These are phyloP conservation scores for Epistrophe grossulariae DNA, from an alignment of 2,888 invertebrate genomes.

Conservation along the genomic window DNA sequence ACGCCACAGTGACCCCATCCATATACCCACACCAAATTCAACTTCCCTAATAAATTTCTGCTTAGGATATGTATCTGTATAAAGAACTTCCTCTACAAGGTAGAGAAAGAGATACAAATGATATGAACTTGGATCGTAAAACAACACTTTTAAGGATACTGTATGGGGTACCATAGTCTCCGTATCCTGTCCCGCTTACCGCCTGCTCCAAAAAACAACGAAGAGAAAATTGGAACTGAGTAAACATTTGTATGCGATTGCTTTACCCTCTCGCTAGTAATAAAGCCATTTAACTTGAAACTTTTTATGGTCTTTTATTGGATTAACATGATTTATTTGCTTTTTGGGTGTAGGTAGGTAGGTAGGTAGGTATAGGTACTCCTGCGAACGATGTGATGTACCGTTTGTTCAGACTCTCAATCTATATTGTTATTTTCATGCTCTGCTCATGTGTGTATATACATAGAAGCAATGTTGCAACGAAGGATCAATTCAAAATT, in stretches of 20 bases:
- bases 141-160: constrained; percentile 51
- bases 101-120: constrained; percentile 2
- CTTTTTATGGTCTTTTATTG: constrained; percentile 74
- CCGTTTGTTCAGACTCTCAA: not conserved
- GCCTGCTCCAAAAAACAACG: not conserved
- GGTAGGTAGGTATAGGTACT: not conserved
- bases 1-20: constrained; percentile 55
- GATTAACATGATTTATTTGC: constrained; percentile 75
- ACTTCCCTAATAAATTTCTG: constrained; percentile 66
- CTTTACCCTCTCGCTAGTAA: constrained; percentile 64
- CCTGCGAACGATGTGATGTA: not conserved
- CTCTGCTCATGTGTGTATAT: not conserved
- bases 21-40: constrained; percentile 16
- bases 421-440: not conserved
- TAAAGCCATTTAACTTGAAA: constrained; percentile 76
- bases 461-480: not conserved
- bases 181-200: not conserved
- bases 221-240: constrained; percentile 56
- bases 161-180: not conserved
- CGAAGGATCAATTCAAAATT: constrained; percentile 70
- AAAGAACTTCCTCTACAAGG: constrained; percentile 50
- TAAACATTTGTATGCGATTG: constrained; percentile 73
- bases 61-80: constrained; percentile 34
- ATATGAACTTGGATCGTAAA: constrained; percentile 53
- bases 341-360: constrained; percentile 29